Percentiles rank a stretch among this genome's conserved stretches.
Evolutionary conservation across 2,113 vertebrate genomes (phyloP).

Genomic region (Phrynocephalus versicolor): DNA sequence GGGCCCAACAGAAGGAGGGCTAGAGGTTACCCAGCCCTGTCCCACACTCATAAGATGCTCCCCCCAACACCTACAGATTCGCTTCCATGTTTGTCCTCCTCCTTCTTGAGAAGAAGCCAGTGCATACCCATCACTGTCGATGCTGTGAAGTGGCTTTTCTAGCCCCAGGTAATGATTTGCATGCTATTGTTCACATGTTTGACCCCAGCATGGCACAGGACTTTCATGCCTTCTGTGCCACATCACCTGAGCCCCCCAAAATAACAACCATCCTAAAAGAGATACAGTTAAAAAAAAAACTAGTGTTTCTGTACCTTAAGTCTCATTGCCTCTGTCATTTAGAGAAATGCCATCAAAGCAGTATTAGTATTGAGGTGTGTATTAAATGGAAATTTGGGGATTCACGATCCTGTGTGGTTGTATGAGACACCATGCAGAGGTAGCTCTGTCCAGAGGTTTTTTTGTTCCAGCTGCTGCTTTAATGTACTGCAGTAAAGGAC

Average conservation of each 20-base stretch:
- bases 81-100: neutral
- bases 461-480: no score
- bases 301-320: neutral
- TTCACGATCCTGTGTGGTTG: neutral
- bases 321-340: neutral
- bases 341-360: neutral
- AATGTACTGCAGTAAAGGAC: no score
- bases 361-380: no score
- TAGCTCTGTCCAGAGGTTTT: no score
- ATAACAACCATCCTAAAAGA: neutral
- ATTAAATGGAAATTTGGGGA: neutral
- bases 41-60: neutral
- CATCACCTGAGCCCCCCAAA: slow-evolving; percentile 14
- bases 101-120: neutral
- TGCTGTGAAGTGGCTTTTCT: neutral
- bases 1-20: neutral
- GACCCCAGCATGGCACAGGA: neutral
- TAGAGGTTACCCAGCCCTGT: neutral
- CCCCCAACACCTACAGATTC: neutral
- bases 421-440: neutral
- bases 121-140: neutral
- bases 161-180: no score
- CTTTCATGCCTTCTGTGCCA: neutral
- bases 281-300: neutral
- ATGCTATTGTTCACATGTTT: no score